These are phyloP conservation scores for Melitaea athalia DNA, from an alignment of 2,888 invertebrate species.

Conservation along the genomic window DNA sequence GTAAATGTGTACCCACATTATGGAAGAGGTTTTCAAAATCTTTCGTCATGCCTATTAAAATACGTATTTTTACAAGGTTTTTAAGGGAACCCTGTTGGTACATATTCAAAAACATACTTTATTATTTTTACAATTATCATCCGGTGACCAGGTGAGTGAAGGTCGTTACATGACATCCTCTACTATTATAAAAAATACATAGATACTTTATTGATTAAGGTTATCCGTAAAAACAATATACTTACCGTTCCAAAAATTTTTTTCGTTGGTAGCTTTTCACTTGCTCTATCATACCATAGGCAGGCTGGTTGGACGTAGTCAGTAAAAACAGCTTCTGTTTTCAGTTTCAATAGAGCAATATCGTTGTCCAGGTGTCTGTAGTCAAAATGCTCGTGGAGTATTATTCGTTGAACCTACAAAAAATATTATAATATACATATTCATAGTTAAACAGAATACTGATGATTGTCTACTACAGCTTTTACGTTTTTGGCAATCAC, in stretches of 20 bases:
- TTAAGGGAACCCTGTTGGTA: too few species aligned
- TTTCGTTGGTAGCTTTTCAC: slow-evolving; percentile 45
- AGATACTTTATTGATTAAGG: not conserved
- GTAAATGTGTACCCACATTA: too few species aligned
- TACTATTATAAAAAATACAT: not conserved
- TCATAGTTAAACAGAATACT: too few species aligned
- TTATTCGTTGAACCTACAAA: slow-evolving; percentile 52
- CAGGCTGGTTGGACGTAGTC: slow-evolving; percentile 65
- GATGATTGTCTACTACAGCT: too few species aligned
- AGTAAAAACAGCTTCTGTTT: slow-evolving; percentile 50
- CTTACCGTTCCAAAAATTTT: slow-evolving; percentile 52
- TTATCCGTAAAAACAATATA: not conserved
- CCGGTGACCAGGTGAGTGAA: too few species aligned
- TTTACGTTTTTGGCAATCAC: not conserved
- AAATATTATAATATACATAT: too few species aligned
- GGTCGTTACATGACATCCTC: not conserved
- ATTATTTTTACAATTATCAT: too few species aligned
- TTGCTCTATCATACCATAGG: slow-evolving; percentile 51
- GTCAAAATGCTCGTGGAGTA: slow-evolving; percentile 48
- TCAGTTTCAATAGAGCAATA: slow-evolving; percentile 57
- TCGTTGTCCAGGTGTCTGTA: slow-evolving; percentile 50
- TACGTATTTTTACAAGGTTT: too few species aligned
- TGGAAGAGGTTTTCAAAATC: too few species aligned
- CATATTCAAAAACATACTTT: too few species aligned
- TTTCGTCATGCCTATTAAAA: too few species aligned